phyloP scores from a whole-genome alignment of 2,113 vertebrate genomes.

The Hippocampus abdominalis region DNA sequence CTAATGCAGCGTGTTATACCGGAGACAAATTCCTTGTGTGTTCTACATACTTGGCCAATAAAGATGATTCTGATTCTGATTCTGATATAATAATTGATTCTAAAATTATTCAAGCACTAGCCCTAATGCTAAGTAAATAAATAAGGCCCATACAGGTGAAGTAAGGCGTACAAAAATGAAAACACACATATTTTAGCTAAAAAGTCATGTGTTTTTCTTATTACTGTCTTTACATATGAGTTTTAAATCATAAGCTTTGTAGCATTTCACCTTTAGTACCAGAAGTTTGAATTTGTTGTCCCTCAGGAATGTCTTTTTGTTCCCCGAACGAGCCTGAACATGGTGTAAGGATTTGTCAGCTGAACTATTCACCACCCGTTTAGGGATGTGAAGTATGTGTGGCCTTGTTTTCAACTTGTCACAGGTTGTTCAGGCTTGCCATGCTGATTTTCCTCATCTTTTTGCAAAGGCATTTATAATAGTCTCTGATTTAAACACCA shows the following conservation, averaged over 20 bases:
- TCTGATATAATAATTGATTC: no score
- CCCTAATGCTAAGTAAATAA: no score
- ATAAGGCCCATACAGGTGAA: no score
- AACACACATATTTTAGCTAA: background rate
- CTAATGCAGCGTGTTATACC: no score
- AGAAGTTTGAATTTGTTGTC: background rate
- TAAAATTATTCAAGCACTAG: no score
- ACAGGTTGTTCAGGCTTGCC: constrained; percentile 22
- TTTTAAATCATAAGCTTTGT: no score
- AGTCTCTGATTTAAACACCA: background rate
- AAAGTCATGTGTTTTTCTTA: background rate
- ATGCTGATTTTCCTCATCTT: constrained; percentile 9
- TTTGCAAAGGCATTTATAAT: background rate
- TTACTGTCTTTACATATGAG: background rate
- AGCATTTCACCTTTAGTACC: background rate
- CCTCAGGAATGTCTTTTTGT: constrained; percentile 7
- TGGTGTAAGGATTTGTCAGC: constrained; percentile 2
- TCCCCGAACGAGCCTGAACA: background rate
- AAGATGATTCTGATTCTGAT: no score
- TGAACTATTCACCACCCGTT: constrained; percentile 3
- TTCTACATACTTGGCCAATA: no score
- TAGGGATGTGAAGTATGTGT: constrained; percentile 2
- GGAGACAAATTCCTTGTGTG: no score
- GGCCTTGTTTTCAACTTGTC: constrained; percentile 10
- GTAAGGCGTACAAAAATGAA: no score